phyloP scores from a whole-genome alignment of 2,797 vertebrate genomes.

The Gila robusta region DNA sequence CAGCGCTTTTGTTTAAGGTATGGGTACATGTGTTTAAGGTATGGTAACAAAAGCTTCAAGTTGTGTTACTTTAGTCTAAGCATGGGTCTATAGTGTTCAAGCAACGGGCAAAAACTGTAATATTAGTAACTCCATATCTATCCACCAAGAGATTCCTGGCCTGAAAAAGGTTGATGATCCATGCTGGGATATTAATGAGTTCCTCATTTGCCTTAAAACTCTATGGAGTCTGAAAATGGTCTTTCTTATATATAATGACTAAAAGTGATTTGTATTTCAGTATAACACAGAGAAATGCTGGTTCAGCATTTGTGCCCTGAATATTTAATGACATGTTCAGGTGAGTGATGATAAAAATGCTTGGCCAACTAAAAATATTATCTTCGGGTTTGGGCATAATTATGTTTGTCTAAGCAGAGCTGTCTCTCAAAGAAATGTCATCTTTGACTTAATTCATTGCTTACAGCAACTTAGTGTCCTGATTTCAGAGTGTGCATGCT shows the following conservation, averaged over 20 bases:
- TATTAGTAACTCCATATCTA: not conserved
- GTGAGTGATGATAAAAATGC: slow-evolving; percentile 11
- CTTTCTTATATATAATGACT: not conserved
- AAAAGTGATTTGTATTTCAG: not conserved
- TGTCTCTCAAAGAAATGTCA: slow-evolving; percentile 3
- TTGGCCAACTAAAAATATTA: not conserved
- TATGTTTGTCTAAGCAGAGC: not conserved
- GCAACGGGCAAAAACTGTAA: too few species aligned
- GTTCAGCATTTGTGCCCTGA: not conserved
- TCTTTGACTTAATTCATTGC: slow-evolving; percentile 9
- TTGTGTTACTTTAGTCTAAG: too few species aligned
- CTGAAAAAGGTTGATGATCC: not conserved
- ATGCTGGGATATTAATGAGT: not conserved
- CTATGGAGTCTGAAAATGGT: not conserved
- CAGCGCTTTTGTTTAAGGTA: too few species aligned
- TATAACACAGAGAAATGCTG: not conserved
- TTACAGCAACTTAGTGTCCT: slow-evolving; percentile 38
- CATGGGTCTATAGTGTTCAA: too few species aligned
- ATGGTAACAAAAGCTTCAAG: too few species aligned
- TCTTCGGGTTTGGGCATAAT: not conserved
- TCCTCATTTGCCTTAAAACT: not conserved
- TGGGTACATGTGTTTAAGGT: too few species aligned
- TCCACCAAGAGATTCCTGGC: not conserved
- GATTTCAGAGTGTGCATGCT: slow-evolving; percentile 7
- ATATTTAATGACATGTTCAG: not conserved